Percentiles rank a stretch among this genome's conserved stretches.
Conservation (phyloP, 37 sponge, comb jelly and placozoan species). For the Cliona cf. orientalis region DNA sequence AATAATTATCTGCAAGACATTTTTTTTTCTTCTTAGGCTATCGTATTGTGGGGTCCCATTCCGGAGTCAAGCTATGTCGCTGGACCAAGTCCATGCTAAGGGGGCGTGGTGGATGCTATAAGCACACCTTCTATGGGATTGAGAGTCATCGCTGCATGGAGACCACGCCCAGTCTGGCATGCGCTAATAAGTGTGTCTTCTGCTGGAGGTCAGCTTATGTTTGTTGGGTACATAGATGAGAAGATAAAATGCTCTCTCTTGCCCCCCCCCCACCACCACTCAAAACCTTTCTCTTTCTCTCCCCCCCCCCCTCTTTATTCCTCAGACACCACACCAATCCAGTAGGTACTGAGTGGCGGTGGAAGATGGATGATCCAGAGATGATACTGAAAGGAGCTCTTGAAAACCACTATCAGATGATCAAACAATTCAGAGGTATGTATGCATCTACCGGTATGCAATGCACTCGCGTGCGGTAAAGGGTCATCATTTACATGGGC, state of each 20-base stretch:
- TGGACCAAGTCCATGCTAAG: conserved; percentile 99
- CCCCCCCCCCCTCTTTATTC: neutral
- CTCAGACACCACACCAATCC: conserved; percentile 96
- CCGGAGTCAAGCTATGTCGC: conserved; percentile 96
- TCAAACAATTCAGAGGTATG: conserved; percentile 94
- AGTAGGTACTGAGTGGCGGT: conserved; percentile 95
- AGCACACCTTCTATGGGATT: conserved; percentile 98
- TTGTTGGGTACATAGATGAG: neutral
- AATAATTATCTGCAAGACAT: neutral
- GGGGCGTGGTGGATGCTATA: conserved; percentile 97
- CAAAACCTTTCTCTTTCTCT: neutral
- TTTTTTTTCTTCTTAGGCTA: conserved; percentile 60
- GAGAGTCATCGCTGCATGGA: conserved; percentile 99
- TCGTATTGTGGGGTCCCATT: conserved; percentile 88
- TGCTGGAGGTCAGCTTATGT: conserved; percentile 75
- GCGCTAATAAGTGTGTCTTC: conserved; percentile 99
- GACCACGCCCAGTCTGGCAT: conserved; percentile 97
- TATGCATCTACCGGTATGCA: neutral
- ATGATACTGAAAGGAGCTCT: conserved; percentile 78
- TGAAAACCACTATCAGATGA: conserved; percentile 93
- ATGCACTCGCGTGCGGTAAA: neutral
- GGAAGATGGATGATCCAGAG: conserved; percentile 92
- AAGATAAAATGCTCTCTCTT: neutral
- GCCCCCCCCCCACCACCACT: neutral
- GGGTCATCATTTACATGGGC: neutral